These are phyloP conservation scores for Odontothrips loti DNA, from an alignment of 2,888 invertebrate species.

Conservation along the genomic window DNA sequence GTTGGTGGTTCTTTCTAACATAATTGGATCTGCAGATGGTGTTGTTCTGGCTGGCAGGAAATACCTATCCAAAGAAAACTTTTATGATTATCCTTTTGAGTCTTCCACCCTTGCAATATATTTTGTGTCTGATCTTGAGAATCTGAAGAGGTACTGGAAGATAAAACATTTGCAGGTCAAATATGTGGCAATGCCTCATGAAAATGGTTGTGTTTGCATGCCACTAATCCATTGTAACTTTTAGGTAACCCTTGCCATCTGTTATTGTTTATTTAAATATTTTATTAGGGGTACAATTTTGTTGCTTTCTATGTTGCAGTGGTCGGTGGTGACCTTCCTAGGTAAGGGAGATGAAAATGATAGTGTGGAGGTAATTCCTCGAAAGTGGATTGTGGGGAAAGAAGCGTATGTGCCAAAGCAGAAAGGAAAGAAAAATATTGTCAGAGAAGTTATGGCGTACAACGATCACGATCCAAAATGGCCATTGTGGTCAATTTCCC, in stretches of 20 bases:
- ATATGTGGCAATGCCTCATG: not conserved
- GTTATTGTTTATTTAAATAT: not conserved
- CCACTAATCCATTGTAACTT: not conserved
- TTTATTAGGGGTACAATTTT: too few species aligned
- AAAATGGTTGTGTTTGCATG: not conserved
- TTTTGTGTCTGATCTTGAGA: not conserved
- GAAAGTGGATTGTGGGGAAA: not conserved
- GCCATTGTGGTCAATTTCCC: not conserved
- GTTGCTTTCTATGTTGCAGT: not conserved
- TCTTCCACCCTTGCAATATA: not conserved
- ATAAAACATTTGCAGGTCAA: not conserved
- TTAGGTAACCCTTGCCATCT: not conserved
- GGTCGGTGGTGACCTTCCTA: not conserved
- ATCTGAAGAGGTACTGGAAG: not conserved
- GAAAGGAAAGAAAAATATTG: not conserved
- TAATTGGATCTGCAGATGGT: not conserved
- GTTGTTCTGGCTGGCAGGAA: not conserved
- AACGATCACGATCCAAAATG: not conserved
- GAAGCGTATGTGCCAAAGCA: not conserved
- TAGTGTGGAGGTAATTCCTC: not conserved
- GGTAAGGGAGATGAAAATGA: not conserved
- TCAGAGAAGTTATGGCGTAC: not conserved
- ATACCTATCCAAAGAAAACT: not conserved
- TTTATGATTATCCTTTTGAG: not conserved
- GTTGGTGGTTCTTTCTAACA: not conserved